Evolutionary conservation across 1,140 invertebrate species (phyloP), one percentile per base, ranked within the genome.

Genomic region (Pseudomyrmex cubaensis): DNA sequence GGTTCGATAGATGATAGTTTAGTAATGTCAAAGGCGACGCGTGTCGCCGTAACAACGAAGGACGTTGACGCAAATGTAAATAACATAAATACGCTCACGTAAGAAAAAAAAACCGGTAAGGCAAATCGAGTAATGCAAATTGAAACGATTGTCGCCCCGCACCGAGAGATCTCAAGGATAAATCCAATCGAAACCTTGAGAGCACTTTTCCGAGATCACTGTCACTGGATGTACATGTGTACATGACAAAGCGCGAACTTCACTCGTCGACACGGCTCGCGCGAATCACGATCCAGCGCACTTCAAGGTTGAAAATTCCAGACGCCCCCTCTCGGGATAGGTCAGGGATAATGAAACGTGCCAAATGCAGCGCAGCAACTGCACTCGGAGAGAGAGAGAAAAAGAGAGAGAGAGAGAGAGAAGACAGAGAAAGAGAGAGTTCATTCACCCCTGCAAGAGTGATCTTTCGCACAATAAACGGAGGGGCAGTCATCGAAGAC

Each of bases 261-360:
- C 64, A 78, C 76, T 46, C 50, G 74, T 44, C 74, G 63, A n/a
- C 75, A 59, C 76, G 44, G 44, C 20, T 25, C 46, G 35, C 64
- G 54, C 66, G 64, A 78, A 78, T 69, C 76, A 72, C 76, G 66
- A 80, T 72, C 66, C 20, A 5, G 48, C 2, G 52, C 76, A 72
- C 67, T 80, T 35, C 76, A 80, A 80, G 76, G 76, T 25, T 80
- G 66, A 72, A 80, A 80, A 72, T 80, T 80, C 76, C 56, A 80
- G 76, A 80, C 76, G 44, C 76, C 13, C 22, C 15, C 8, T 22
- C 56, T 5, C 54, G 66, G 54, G 66, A 80, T 80, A 80, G 76
- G 76, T 80, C 76, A 80, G 76, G 76, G 76, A 80, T 66, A 80
- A 80, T 80, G 76, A 80, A 70, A 80, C 66, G 66, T 80, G 76